Base-by-base conservation (phyloP, 2,888 invertebrate species). In the Scaeva pyrastri region DNA sequence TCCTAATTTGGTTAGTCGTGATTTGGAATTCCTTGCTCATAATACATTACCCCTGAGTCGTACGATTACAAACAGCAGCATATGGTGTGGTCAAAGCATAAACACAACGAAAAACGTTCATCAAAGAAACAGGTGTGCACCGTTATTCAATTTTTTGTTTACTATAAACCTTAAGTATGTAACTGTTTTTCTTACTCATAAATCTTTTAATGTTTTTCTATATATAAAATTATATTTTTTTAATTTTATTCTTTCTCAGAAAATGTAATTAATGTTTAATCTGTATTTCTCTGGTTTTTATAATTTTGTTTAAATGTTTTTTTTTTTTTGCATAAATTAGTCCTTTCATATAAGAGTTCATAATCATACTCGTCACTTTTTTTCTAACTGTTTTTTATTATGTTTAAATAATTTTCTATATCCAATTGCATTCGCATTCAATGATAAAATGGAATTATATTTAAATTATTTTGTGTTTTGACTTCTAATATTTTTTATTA, bases 111-210 rank as follows among this genome's bases (percentile, higher is more conserved):
- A 80, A 71, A 52, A 71, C 75, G 66, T 50, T 71, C 79, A 84
- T 75, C 84, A 84, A 41, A 84, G 71, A 84, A 79, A 84, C 84
- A 84, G 84, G 84, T 84, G 84, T 84, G 84, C 84, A 75, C 56
- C 70, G 74, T 79, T 62, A 71, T 71, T 64, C 56, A 64, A 41
- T 71, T 50, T 58, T 36, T 12, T 16, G n/a, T 55, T 19, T 36
- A 39, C 19, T 58, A 19, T 19, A 2, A 68, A 43, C 56, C 16
- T 50, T 64, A 26, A 55, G 14, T 50, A 19, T 39, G 52, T 23
- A 36, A 19, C 10, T 48, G 48, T 11, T 64, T 64, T 48, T 31
- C 36, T 16, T 64, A 2, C 36, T 16, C 11, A 16, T 31, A 45
- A 21, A n/a, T 45, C 14, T 26, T 21, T 21, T 0, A 11, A 19